Evolutionary conservation across 2,113 vertebrate genomes (phyloP).

Genomic region (Chaenogobius annularis): DNA sequence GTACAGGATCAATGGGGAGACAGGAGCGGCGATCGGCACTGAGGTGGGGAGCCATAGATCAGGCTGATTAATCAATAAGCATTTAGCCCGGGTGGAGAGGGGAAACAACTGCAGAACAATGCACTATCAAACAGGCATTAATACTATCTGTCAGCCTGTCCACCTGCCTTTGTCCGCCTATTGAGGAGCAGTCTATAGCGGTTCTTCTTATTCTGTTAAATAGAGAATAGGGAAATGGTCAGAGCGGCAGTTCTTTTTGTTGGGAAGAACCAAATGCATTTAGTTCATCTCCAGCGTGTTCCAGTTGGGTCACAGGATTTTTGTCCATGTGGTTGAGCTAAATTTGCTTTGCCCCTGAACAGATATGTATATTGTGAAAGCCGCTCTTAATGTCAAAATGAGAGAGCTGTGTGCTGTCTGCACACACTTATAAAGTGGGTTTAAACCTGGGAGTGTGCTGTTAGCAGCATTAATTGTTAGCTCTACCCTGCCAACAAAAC

Average conservation of each 20-base stretch:
- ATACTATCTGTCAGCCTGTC: constrained; percentile 55
- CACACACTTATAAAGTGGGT: too few species aligned
- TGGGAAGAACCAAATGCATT: not conserved
- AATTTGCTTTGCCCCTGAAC: too few species aligned
- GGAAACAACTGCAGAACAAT: constrained; percentile 74
- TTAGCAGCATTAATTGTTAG: too few species aligned
- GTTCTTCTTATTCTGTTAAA: not conserved
- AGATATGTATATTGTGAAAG: too few species aligned
- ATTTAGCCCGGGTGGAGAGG: constrained; percentile 70
- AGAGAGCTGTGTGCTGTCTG: too few species aligned
- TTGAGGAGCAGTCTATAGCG: constrained; percentile 29
- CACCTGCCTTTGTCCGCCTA: constrained; percentile 43
- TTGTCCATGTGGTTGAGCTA: too few species aligned
- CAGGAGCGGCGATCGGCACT: constrained; percentile 65
- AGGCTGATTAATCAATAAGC: constrained; percentile 75
- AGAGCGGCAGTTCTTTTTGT: not conserved
- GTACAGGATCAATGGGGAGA: constrained; percentile 64
- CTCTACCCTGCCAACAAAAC: too few species aligned
- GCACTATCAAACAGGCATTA: constrained; percentile 70
- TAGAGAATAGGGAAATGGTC: not conserved
- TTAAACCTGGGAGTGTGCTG: too few species aligned
- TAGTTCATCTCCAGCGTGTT: not conserved
- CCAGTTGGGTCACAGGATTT: not conserved
- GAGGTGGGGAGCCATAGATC: constrained; percentile 67
- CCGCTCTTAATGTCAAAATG: too few species aligned